Base-by-base conservation (phyloP, 2,888 invertebrate genomes). In the Falcaria lacertinaria region DNA sequence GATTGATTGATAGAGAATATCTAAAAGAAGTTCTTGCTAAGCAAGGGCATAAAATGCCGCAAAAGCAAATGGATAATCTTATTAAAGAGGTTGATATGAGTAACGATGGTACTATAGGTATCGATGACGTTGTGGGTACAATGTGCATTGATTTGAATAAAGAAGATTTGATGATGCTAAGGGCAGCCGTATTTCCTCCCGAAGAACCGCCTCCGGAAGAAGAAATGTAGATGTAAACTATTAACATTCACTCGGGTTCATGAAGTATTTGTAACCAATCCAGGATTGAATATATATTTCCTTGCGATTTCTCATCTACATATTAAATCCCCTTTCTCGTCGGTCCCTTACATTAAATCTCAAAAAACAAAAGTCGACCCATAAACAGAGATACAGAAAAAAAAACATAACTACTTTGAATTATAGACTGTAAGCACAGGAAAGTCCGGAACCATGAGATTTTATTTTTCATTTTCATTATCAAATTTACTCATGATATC, bases 111-210 rank as follows among this genome's bases (percentile, higher is more conserved):
- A 83, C 80, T 4, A 73, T 88, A 43, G 84, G 84, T 15, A 63
- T 87, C 34, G 87, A 87, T 45, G 88, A 88, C 47, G 73, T 85
- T 4, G 74, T 88, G 4, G 87, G 82, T n/a, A 86, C 87, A 8
- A 75, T 88, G 73, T 77, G 83, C 41, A 77, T 87, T 32, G 88
- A 88, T 59, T 66, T 88, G 42, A 86, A 82, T 48, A 71, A 52
- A 50, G 87, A 88, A 36, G 87, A 88, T 52, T 54, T 88, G 41
- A 45, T 67, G 42, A 68, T 83, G 72, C 56, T 88, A 0, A 62
- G 55, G 50, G 67, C 58, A 16, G 48, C 74, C 7, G 45, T 83
- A 13, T 62, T 65, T 49, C 69, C 73, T 14, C 62, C 54, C 15
- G 11, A 37, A 7, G 56, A 54, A 34, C 33, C 38, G 4, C 39